Conservation (phyloP, 2,797 vertebrate species). For the Oophaga sylvatica region DNA sequence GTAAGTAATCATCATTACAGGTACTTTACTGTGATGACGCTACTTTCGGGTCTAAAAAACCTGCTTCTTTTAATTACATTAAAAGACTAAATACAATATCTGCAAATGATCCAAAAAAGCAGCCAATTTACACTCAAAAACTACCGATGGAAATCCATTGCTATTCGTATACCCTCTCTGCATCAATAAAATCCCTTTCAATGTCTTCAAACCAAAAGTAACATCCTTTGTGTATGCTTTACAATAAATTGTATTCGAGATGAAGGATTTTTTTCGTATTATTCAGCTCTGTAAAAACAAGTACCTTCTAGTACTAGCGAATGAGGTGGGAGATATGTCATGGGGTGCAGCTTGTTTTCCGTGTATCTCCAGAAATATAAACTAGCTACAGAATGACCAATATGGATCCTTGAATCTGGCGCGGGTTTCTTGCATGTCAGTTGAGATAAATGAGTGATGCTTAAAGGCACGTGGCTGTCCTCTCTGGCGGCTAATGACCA, state of each 20-base stretch:
- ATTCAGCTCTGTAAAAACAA: too few relatives aligned
- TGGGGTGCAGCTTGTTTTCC: background rate
- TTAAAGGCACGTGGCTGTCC: constrained; percentile 35
- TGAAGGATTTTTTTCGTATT: background rate
- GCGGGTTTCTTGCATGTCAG: background rate
- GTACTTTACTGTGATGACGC: too few relatives aligned
- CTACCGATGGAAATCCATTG: constrained; percentile 6
- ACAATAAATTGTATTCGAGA: background rate
- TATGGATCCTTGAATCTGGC: background rate
- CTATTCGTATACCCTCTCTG: background rate
- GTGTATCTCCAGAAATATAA: background rate
- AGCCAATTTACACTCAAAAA: background rate
- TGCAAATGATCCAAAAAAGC: background rate
- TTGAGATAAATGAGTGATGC: constrained; percentile 4
- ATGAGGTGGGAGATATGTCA: background rate
- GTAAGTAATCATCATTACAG: too few relatives aligned
- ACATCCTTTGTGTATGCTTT: background rate
- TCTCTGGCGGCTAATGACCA: background rate
- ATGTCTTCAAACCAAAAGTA: background rate
- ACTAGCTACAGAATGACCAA: background rate
- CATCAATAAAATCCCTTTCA: background rate
- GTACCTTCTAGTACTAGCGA: background rate
- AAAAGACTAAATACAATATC: background rate
- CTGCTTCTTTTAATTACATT: background rate
- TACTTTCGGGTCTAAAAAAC: too few relatives aligned